phyloP scores from a whole-genome alignment of 2,888 invertebrate genomes.

The Spisula subtruncata region DNA sequence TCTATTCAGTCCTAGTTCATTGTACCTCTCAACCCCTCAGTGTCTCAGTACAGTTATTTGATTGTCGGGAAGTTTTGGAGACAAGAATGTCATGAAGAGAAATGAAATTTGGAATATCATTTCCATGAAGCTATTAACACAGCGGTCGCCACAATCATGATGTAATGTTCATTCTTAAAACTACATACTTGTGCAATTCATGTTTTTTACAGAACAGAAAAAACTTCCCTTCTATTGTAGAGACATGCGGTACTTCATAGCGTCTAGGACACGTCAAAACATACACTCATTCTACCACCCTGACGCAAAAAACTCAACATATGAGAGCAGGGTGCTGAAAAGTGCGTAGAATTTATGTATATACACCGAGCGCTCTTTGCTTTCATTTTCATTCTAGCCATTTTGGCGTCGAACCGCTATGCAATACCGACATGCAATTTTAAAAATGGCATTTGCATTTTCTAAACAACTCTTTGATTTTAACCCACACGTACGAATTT shows the following conservation, averaged over 20 bases:
- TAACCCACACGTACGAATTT: slow-evolving; percentile 43
- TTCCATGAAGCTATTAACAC: neutral
- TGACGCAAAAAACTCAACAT: slow-evolving; percentile 34
- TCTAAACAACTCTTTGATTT: slow-evolving; percentile 44
- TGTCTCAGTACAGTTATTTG: neutral
- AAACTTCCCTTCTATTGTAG: neutral
- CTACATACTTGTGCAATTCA: neutral
- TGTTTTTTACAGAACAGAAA: slow-evolving; percentile 20
- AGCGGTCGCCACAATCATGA: neutral
- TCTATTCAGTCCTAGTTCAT: no score
- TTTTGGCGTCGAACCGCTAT: slow-evolving; percentile 29
- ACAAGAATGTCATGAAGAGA: neutral
- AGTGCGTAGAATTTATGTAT: slow-evolving; percentile 35
- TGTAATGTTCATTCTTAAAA: neutral
- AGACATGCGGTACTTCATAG: neutral
- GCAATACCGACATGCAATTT: slow-evolving; percentile 45
- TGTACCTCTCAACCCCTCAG: no score
- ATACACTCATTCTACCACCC: slow-evolving; percentile 30
- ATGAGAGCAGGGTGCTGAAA: slow-evolving; percentile 28
- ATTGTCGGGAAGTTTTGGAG: no score
- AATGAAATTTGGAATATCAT: slow-evolving; percentile 2
- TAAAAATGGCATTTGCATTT: slow-evolving; percentile 41
- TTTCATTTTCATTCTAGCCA: slow-evolving; percentile 45
- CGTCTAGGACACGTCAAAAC: slow-evolving; percentile 37
- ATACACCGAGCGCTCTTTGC: slow-evolving; percentile 40